A percentile compares a stretch with the other conserved stretches of the same genome.
phyloP scores from a whole-genome alignment of 1,140 invertebrate genomes.

The Bombus difficillimus region DNA sequence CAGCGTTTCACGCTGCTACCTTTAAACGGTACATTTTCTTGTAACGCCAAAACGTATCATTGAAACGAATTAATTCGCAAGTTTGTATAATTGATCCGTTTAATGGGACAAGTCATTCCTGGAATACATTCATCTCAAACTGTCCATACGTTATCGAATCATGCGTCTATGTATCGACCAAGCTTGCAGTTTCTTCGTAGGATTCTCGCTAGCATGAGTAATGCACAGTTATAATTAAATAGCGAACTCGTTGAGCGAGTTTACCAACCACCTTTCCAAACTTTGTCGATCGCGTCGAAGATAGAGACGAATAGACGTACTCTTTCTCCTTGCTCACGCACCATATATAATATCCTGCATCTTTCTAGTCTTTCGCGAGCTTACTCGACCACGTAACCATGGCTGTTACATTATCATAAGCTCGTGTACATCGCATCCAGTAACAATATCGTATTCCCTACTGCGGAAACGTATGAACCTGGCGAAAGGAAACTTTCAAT shows the following conservation, averaged over 20 bases:
- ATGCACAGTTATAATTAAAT: conserved; percentile 45
- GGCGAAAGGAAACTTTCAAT: not conserved
- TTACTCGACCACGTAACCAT: not conserved
- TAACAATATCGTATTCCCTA: not conserved
- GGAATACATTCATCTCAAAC: not conserved
- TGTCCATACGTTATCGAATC: conserved; percentile 19
- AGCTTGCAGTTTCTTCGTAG: conserved; percentile 12
- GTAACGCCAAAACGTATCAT: no score
- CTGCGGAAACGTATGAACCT: not conserved
- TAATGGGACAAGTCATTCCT: not conserved
- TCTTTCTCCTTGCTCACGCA: not conserved
- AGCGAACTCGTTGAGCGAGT: conserved; percentile 40
- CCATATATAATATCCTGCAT: not conserved
- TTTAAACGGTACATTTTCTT: not conserved
- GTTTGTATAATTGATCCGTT: not conserved
- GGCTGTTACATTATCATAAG: conserved; percentile 4
- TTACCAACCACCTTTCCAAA: conserved; percentile 41
- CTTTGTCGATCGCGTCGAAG: conserved; percentile 31
- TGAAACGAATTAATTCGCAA: not conserved
- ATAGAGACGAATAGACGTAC: not conserved
- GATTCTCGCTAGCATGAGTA: conserved; percentile 25
- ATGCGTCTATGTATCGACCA: not conserved
- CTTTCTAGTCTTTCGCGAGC: conserved; percentile 1
- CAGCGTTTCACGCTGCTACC: no score
- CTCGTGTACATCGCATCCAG: not conserved